A percentile compares a stretch with the other conserved stretches of the same genome.
Conservation (phyloP, 2,113 vertebrate species). For the Eulemur macaco region DNA sequence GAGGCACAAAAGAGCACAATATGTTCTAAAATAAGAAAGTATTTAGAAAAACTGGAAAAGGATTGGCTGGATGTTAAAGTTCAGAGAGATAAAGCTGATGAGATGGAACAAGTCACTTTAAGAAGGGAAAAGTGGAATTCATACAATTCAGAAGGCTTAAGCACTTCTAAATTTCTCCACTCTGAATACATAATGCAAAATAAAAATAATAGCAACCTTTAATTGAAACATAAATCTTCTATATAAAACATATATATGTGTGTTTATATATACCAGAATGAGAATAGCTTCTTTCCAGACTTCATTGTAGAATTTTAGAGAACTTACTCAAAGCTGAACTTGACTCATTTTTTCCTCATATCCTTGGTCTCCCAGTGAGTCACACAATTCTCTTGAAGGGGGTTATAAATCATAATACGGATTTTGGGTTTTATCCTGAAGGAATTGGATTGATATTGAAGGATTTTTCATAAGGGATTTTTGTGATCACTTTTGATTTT, state of each 20-base stretch:
- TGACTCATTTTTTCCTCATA: background rate
- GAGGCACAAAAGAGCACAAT: background rate
- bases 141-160: background rate
- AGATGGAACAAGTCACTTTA: background rate
- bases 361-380: background rate
- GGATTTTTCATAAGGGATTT: background rate
- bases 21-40: background rate
- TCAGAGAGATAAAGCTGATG: background rate
- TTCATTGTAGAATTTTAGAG: conserved; percentile 13
- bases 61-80: background rate
- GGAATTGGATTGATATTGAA: background rate
- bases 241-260: background rate
- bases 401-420: background rate
- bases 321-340: background rate
- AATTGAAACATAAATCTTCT: background rate
- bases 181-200: background rate
- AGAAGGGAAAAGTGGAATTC: background rate
- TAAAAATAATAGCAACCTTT: background rate
- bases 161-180: background rate
- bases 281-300: background rate
- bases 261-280: background rate
- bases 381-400: background rate
- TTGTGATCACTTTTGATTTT: conserved; percentile 40
- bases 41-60: background rate
- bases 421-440: conserved; percentile 7